These are phyloP conservation scores for Pagetopsis macropterus DNA, from an alignment of 2,797 vertebrate species.

Conservation along the genomic window DNA sequence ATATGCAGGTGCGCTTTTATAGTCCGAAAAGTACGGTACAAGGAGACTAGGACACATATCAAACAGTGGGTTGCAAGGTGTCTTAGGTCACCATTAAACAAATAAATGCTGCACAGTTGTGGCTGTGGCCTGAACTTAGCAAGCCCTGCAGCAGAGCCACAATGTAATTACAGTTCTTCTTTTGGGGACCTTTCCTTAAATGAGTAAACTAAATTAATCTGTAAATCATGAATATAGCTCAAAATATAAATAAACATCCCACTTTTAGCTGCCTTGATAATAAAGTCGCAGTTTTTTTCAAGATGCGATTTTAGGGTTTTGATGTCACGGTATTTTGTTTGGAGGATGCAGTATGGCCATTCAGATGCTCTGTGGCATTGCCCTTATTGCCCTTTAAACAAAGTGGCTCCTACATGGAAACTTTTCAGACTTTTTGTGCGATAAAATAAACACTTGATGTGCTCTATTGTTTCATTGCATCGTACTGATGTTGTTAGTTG, in stretches of 20 bases:
- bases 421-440: not conserved
- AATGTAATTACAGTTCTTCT: not conserved
- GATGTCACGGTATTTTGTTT: not conserved
- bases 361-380: not conserved
- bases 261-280: not conserved
- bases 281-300: not conserved
- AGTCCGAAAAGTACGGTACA: not conserved
- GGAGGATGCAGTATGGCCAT: slow-evolving; percentile 1
- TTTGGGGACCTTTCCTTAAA: not conserved
- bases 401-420: slow-evolving; percentile 15
- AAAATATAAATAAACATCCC: too few species aligned
- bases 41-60: not conserved
- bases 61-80: not conserved
- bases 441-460: not conserved
- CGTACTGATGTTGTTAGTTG: not conserved
- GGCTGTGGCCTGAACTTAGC: not conserved
- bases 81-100: not conserved
- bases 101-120: not conserved
- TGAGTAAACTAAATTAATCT: slow-evolving; percentile 11
- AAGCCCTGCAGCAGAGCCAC: not conserved
- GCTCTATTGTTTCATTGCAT: not conserved
- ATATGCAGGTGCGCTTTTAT: too few species aligned
- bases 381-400: slow-evolving; percentile 10
- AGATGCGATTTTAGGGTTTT: not conserved
- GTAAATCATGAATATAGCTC: not conserved